Evolutionary conservation across 2,888 invertebrate genomes (phyloP), one percentile per base, ranked within the genome.

Genomic region (Epicampocera succincta): DNA sequence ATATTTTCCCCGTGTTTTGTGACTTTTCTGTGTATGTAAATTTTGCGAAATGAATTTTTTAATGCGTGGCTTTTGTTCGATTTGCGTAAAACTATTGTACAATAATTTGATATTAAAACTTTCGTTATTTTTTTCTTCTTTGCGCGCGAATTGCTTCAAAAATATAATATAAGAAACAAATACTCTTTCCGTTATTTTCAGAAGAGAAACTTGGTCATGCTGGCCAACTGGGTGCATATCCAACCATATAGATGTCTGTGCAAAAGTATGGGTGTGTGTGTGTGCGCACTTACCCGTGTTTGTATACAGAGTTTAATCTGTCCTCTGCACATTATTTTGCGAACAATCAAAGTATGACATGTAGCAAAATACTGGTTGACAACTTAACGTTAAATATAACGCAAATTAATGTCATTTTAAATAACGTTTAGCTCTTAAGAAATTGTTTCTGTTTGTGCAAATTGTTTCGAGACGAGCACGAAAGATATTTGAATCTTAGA

Each of bases 381-480:
- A 79, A 79, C 78, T 79, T 46, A 72, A 72, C 71, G 58, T 78
- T 71, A 72, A 71, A 71, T 72, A 72, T 66, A 72, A 60, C 65
- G 78, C 78, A 78, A 78, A 78, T 78, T 78, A 78, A 78, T 72
- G 78, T 72, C 78, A 72, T 78, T 72, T 78, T 56, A 78, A 78
- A 78, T 72, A 76, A 76, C 52, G 60, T 61, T 76, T 68, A 61
- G 48, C 40, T 44, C 42, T 68, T 44, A 33, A 50, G 48, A 58
- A 66, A 74, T 46, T 61, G 15, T 58, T 58, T 60, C 48, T 42
- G 5, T 38, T 52, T 63, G 52, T 33, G 33, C 13, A n/a, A 38
- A 15, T 25, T 29, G 12, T 33, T 13, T 44, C 21, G 3, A 38
- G 38, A 56, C 8, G 21, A 42, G 0, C 40, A 17, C 13, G 2